These are phyloP conservation scores for Orgyia antiqua DNA, from an alignment of 2,888 invertebrate genomes.

Conservation along the genomic window DNA sequence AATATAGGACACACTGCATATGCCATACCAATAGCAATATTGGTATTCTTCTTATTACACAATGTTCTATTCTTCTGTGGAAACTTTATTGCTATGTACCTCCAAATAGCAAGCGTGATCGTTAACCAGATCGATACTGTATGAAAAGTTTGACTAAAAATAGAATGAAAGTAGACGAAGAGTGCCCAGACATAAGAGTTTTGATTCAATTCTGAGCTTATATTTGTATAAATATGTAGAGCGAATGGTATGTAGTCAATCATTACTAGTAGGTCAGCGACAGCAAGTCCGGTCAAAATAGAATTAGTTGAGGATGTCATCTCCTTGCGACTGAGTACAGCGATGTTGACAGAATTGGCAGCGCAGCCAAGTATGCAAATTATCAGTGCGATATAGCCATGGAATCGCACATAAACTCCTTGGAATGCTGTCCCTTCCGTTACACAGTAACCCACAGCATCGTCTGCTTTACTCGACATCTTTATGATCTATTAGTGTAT, in stretches of 20 bases:
- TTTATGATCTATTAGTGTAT: conserved; percentile 13
- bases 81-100: conserved; percentile 92
- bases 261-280: conserved; percentile 95
- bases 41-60: conserved; percentile 89
- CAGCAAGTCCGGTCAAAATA: conserved; percentile 93
- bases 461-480: conserved; percentile 30
- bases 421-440: conserved; percentile 78
- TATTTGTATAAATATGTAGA: conserved; percentile 85
- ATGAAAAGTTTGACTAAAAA: conserved; percentile 92
- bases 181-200: conserved; percentile 86
- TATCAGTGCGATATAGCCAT: conserved; percentile 90
- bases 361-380: conserved; percentile 94
- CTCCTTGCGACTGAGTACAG: conserved; percentile 91
- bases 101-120: conserved; percentile 94
- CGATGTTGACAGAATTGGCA: conserved; percentile 93
- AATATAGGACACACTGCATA: conserved; percentile 90
- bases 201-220: conserved; percentile 60
- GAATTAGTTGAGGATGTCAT: conserved; percentile 96
- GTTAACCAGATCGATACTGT: conserved; percentile 96
- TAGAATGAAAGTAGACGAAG: conserved; percentile 92
- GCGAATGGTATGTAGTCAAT: conserved; percentile 95
- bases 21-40: conserved; percentile 85
- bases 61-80: conserved; percentile 89
- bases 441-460: conserved; percentile 65
- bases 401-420: conserved; percentile 82